Percentiles rank a stretch among this genome's conserved stretches.
Evolutionary conservation across 2,797 vertebrate genomes (phyloP).

Genomic region (Linurgus olivaceus): DNA sequence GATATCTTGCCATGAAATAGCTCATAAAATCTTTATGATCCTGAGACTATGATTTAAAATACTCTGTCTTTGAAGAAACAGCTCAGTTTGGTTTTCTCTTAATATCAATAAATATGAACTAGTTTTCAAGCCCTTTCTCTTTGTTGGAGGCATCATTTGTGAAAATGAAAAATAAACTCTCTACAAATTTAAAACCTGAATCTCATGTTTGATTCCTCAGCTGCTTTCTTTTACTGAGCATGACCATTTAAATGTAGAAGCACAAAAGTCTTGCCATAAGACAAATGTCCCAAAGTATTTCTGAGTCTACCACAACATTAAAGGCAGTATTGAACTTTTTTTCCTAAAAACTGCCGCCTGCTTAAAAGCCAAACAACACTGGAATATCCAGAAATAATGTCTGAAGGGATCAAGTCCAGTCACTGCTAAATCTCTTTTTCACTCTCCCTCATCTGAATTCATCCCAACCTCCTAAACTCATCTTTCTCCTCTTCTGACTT

Average conservation of each 20-base stretch:
- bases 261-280: background rate
- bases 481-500: background rate
- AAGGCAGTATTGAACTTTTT: background rate
- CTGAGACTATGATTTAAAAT: background rate
- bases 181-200: background rate
- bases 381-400: background rate
- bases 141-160: background rate
- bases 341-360: background rate
- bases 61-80: background rate
- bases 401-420: background rate
- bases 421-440: background rate
- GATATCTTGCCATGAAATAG: background rate
- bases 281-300: background rate
- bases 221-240: background rate
- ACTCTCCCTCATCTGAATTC: background rate
- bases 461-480: background rate
- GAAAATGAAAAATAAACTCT: background rate
- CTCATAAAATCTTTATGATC: background rate
- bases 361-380: background rate
- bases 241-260: background rate
- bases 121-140: background rate
- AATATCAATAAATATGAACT: background rate
- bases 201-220: background rate
- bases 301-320: background rate
- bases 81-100: background rate